Evolutionary conservation across 2,797 vertebrate species (phyloP), one percentile per base, ranked within the genome.

Genomic region (Phalloptychus januarius): DNA sequence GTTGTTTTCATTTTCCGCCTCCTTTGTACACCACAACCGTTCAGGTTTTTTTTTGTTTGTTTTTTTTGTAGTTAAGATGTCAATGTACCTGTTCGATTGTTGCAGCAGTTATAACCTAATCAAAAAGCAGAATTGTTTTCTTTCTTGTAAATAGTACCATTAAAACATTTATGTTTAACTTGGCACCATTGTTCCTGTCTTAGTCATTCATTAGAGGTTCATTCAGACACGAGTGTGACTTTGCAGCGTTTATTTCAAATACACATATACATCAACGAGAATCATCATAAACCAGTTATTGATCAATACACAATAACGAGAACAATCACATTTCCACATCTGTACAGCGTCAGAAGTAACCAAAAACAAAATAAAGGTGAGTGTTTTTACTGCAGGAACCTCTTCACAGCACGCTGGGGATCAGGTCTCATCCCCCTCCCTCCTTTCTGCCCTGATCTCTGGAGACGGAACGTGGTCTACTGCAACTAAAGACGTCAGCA

Each of bases 171-270:
- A 95, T 96, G 95, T 96, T 94, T 93, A 96, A 95, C 94, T 95
- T 93, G 90, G 91, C 67, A 94, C 76, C 78, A 85, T 84, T 91
- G 93, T 85, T 83, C 81, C 85, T 75, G 81, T 45, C 81, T 89
- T 78, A 2, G 48, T 92, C 75, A 46, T 74, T 67, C 38, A 48
- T 48, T 63, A 2, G 5, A 7, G 33, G 40, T 33, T 28, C 48
- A 18, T 11, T 7, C 36, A 12, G 31, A 36, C 11, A 38, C 12
- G 16, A 28, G 63, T 15, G 80, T 91, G 92, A 93, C 93, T 95
- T 95, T 89, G 92, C 96, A 97, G 96, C 95, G 93, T 99, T 99
- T 99, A 98, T 98, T 99, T 96, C 97, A 98, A 99, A 98, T 97
- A 96, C 97, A 99, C 97, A 97, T 96, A 96, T 96, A 99, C 97